Base-by-base conservation (phyloP, 2,888 invertebrate genomes). In the Argyresthia goedartella region DNA sequence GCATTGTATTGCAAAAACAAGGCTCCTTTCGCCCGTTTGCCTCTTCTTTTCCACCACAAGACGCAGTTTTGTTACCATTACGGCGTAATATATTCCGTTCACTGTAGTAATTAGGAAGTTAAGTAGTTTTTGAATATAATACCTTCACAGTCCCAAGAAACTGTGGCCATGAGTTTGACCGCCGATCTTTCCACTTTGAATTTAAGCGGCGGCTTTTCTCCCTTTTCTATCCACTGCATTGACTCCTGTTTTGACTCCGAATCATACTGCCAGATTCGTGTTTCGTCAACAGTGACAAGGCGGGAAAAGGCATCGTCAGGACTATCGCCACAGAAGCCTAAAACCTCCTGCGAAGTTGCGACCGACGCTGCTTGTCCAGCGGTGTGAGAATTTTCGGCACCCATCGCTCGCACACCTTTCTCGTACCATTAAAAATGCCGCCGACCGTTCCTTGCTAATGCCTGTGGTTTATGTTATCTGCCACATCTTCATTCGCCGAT, bases 111-210 rank as follows among this genome's bases (percentile, higher is more conserved):
- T 49, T 52, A 53, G 54, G 13, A n/a, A n/a, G 46, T 48, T 47
- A 56, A 52, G 50, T 54, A 54, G 34, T 52, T 51, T 14, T 53
- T 54, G 13, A 52, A 49, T 15, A 52, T 43, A 52, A 52, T 48
- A 33, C 52, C 47, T 16, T 50, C 48, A 41, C 46, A 53, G 49
- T 53, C 50, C 53, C 50, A 55, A 53, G 53, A 55, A 51, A 52
- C 48, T 14, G 52, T 53, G 50, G 51, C 51, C 53, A 52, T 52
- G 10, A 52, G 25, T 47, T 51, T 51, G 34, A 46, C 35, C 9
- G 46, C 51, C 33, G 52, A 51, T 41, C 11, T 47, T 49, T 49
- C 52, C 35, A 52, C 50, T 53, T 53, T 43, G 42, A 53, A 50
- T 41, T 55, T 53, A 51, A 34, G 10, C 50, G 47, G 51, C 13